Percentiles rank a stretch among this genome's conserved stretches.
Evolutionary conservation across 2,797 vertebrate species (phyloP).

Genomic region (Parotocinclus haroldoi): DNA sequence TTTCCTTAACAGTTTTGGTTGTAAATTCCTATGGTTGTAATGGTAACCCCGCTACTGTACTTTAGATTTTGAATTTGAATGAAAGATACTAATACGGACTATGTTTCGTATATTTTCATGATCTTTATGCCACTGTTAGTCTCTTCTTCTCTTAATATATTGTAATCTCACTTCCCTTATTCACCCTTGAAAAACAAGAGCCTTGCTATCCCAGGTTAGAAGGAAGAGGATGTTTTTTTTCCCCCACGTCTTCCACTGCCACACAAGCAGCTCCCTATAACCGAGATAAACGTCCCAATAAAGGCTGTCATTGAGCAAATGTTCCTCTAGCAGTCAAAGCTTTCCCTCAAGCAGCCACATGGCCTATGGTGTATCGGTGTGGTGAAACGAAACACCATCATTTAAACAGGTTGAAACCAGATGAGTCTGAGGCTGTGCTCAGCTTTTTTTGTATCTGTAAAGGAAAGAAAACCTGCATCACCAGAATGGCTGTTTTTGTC

Average conservation of each 20-base stretch:
- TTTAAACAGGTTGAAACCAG: conserved; percentile 15
- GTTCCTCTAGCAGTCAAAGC: conserved; percentile 52
- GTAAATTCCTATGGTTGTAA: too few species aligned
- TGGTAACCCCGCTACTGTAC: too few species aligned
- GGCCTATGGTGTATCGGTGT: conserved; percentile 11
- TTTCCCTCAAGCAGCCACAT: conserved; percentile 26
- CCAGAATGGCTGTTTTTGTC: background rate
- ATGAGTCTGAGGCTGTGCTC: background rate
- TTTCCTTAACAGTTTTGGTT: too few species aligned
- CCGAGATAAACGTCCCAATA: conserved; percentile 57
- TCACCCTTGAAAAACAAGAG: conserved; percentile 37
- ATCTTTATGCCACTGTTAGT: too few species aligned
- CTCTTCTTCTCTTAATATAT: too few species aligned
- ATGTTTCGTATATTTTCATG: too few species aligned
- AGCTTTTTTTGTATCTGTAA: conserved; percentile 5
- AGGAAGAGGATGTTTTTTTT: conserved; percentile 66
- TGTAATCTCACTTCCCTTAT: too few species aligned
- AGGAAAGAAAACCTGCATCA: background rate
- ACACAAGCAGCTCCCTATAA: conserved; percentile 52
- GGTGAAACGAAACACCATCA: conserved; percentile 1
- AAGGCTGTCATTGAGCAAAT: conserved; percentile 56
- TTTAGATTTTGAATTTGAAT: too few species aligned
- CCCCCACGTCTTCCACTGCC: conserved; percentile 46
- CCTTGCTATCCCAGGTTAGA: conserved; percentile 48
- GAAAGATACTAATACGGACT: too few species aligned